Conservation (phyloP, 2,888 invertebrate species). For the Pollenia amentaria region DNA sequence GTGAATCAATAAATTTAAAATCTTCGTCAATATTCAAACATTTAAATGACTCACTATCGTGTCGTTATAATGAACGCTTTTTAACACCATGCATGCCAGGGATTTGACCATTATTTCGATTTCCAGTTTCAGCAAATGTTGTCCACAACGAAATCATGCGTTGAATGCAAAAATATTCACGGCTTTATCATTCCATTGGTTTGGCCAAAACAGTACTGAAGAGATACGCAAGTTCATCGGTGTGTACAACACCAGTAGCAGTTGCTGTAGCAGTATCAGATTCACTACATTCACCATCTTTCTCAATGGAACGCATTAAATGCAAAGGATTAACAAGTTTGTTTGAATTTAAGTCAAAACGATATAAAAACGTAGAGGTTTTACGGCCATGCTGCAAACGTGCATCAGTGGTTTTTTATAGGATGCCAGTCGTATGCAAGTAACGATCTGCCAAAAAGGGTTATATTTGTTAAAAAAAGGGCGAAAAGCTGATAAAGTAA, state of each 20-base stretch:
- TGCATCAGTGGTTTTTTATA: constrained; percentile 57
- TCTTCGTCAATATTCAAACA: constrained; percentile 78
- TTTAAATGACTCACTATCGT: constrained; percentile 63
- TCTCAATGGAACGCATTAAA: constrained; percentile 68
- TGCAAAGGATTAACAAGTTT: constrained; percentile 77
- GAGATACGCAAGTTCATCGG: constrained; percentile 77
- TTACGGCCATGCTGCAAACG: constrained; percentile 58
- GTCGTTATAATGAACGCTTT: constrained; percentile 59
- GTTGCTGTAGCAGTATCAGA: neutral
- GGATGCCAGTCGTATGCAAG: constrained; percentile 77
- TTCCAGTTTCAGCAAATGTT: constrained; percentile 76
- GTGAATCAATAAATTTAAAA: constrained; percentile 76
- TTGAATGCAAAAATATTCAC: constrained; percentile 77
- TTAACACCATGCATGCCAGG: constrained; percentile 68
- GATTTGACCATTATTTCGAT: constrained; percentile 75
- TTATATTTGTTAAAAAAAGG: neutral
- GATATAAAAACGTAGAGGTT: constrained; percentile 77
- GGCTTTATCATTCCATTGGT: constrained; percentile 71
- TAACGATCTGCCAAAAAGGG: constrained; percentile 73
- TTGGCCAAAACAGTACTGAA: constrained; percentile 75
- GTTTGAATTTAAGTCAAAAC: constrained; percentile 78
- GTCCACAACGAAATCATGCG: constrained; percentile 78
- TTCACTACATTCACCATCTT: neutral
- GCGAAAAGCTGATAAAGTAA: neutral
- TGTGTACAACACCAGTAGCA: constrained; percentile 76